Base-by-base conservation (phyloP, 2,797 vertebrate species). In the Brotula barbata region DNA sequence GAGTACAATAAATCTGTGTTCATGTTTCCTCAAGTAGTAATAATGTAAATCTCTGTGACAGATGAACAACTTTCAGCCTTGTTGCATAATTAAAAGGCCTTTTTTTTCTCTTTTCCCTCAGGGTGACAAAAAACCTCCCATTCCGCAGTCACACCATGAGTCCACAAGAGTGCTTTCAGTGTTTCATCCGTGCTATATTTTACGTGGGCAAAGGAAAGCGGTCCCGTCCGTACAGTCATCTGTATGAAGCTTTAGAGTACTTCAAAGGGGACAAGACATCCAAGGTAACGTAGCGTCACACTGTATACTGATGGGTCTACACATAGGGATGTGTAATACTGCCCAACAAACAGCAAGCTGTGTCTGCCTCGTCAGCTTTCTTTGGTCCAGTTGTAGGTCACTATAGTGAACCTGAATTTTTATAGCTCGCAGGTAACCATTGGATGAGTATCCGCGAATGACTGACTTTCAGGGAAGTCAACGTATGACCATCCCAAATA, bases 191-290 rank as follows among this genome's bases (percentile, higher is more conserved):
- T 0, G 89, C 94, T 51, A 85, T 98, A 78, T 98, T 98, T 90
- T 98, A 97, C 0, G 91, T 98, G 69, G 96, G 96, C 31, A 98
- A 98, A 75, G 95, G 96, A 39, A 96, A 94, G 0, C 91, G 94
- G 0, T 89, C 92, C 13, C 90, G 95, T 0, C 95, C 96, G 0
- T 94, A 95, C 68, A 87, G 86, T 47, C 96, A 98, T 69, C 86
- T 98, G 15, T 88, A 93, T 5, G 91, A 96, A 67, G 94, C 95
- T 1, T 79, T 95, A 45, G 87, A 90, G 39, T 93, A 93, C 75
- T 87, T 80, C 55, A 82, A 52, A 6, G 83, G 78, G 0, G 88
- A 88, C 23, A 88, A 87, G 34, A 92, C 82, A 1, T 82, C 88
- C 5, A 93, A 90, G 81, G 91, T 91, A 52, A 71, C 65, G 20